Evolutionary conservation across 2,113 vertebrate species (phyloP).

Genomic region (Nothobranchius kuhntae): DNA sequence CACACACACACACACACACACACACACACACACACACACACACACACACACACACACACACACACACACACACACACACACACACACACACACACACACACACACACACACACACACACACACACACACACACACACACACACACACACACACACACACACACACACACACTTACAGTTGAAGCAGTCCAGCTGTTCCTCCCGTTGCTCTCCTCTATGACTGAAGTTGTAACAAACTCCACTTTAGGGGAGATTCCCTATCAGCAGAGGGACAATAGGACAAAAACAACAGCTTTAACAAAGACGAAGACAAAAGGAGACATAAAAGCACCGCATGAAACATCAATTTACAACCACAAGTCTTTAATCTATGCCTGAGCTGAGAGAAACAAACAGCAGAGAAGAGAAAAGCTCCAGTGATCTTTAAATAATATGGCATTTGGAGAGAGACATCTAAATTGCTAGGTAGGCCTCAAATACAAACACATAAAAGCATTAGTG

Average conservation of each 20-base stretch:
- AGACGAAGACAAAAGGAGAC: slow-evolving; percentile 56
- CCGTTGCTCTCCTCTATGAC: slow-evolving; percentile 87
- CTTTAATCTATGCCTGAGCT: slow-evolving; percentile 53
- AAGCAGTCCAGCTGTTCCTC: slow-evolving; percentile 44
- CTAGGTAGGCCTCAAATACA: slow-evolving; percentile 58
- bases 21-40: slow-evolving; percentile 42
- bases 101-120: slow-evolving; percentile 5
- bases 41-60: slow-evolving; percentile 3
- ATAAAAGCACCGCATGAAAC: slow-evolving; percentile 50
- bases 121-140: slow-evolving; percentile 40
- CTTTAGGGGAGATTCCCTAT: slow-evolving; percentile 92
- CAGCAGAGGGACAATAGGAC: slow-evolving; percentile 50
- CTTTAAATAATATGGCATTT: slow-evolving; percentile 73
- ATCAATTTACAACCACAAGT: slow-evolving; percentile 65
- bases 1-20: slow-evolving; percentile 3
- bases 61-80: slow-evolving; percentile 41
- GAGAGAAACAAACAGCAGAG: slow-evolving; percentile 62
- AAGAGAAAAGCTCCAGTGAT: slow-evolving; percentile 61
- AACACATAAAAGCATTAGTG: slow-evolving; percentile 56
- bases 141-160: slow-evolving; percentile 26
- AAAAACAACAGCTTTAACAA: slow-evolving; percentile 53
- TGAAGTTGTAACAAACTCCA: slow-evolving; percentile 89
- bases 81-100: slow-evolving; percentile 3
- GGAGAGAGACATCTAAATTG: slow-evolving; percentile 67
- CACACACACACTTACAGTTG: slow-evolving; percentile 71